phyloP scores from a whole-genome alignment of 2,113 vertebrate species.

The Ondatra zibethicus region DNA sequence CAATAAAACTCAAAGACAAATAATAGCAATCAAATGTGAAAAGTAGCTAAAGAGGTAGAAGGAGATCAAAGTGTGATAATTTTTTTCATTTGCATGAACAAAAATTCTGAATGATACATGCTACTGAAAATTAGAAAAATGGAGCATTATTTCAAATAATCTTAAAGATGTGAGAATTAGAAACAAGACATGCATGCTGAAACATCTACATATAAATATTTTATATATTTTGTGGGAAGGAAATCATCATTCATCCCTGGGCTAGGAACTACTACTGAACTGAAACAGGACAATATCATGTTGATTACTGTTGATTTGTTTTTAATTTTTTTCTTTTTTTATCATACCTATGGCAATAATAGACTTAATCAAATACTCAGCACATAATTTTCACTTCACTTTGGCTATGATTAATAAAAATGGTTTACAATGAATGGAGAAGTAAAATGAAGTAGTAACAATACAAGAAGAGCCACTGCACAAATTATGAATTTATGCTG shows the following conservation, averaged over 20 bases:
- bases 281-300: not conserved
- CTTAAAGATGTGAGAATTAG: not conserved
- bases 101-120: not conserved
- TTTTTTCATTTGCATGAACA: not conserved
- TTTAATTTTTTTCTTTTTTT: not conserved
- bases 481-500: not conserved
- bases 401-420: not conserved
- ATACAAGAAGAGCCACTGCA: not conserved
- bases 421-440: not conserved
- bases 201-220: not conserved
- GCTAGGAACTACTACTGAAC: not conserved
- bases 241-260: not conserved
- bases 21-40: not conserved
- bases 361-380: not conserved
- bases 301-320: not conserved
- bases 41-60: not conserved
- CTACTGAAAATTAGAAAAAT: slow-evolving; percentile 14
- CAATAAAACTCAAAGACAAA: no score
- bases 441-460: not conserved
- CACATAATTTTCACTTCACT: not conserved
- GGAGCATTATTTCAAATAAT: not conserved
- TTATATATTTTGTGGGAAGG: not conserved
- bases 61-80: not conserved
- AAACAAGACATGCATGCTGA: not conserved
- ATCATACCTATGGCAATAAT: not conserved